Percentiles rank a stretch among this genome's conserved stretches.
phyloP scores from a whole-genome alignment of 2,797 vertebrate species.

The Oryzias dopingdopingensis region DNA sequence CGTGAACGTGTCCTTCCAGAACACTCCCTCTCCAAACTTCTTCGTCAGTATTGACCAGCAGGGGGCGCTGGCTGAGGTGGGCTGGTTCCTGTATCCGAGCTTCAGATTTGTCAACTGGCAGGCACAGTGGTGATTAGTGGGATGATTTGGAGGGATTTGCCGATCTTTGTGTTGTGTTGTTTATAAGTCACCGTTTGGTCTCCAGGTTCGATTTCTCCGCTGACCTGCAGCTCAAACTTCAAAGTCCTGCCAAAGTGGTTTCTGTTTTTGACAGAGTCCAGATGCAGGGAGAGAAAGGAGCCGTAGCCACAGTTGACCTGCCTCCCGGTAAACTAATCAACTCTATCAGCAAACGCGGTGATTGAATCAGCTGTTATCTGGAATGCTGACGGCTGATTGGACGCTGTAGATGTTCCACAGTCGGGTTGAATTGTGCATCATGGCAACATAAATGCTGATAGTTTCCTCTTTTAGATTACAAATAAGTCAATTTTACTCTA shows the following conservation, averaged over 20 bases:
- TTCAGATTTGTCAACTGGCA: constrained; percentile 82
- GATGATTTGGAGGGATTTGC: not conserved
- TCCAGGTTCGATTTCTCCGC: constrained; percentile 76
- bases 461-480: no score
- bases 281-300: constrained; percentile 78
- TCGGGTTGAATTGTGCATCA: no score
- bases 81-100: constrained; percentile 77
- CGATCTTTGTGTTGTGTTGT: not conserved
- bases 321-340: constrained; percentile 55
- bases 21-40: constrained; percentile 72
- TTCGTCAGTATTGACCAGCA: constrained; percentile 77
- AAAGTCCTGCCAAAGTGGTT: constrained; percentile 59
- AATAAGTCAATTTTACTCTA: no score
- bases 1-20: constrained; percentile 76
- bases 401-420: no score
- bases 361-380: not conserved
- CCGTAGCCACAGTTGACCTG: constrained; percentile 64
- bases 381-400: no score
- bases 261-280: constrained; percentile 70
- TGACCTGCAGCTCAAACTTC: constrained; percentile 60
- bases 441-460: no score
- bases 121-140: constrained; percentile 73
- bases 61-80: constrained; percentile 76
- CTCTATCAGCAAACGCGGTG: not conserved
- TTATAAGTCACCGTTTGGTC: not conserved